Evolutionary conservation across 1,140 invertebrate genomes (phyloP), one percentile per base, ranked within the genome.

Genomic region (Listronotus bonariensis): DNA sequence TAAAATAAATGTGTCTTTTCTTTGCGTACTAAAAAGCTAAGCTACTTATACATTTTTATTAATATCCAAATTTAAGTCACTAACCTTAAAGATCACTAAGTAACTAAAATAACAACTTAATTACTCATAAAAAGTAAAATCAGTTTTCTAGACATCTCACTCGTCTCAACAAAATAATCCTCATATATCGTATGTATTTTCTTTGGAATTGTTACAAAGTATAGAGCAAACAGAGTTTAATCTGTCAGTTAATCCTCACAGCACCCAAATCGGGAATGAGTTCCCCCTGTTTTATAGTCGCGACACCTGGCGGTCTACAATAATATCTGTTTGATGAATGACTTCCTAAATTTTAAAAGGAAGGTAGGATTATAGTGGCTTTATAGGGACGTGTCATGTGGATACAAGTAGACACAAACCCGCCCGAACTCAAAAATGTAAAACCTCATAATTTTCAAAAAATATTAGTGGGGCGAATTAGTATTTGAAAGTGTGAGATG

Each of bases 311-410:
- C 63, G 54, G 32, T 52, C 34, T 20, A 42, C 9, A 62, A 54
- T 56, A 58, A 56, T 57, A 57, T 41, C 46, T 42, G 32, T 10
- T 41, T 69, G 67, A 69, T 58, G 40, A 58, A 69, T 49, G 57
- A 69, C 67, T 69, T 69, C 67, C 67, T 55, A 69, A 69, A 69
- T 46, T 69, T 65, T 58, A 53, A 62, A 65, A 69, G 67, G 67
- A 69, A 69, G 56, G 57, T 43, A 56, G 62, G 67, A 65, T 65
- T 69, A 65, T 41, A 18, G n/a, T 32, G 20, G 67, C 55, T 58
- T 68, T 68, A 68, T 52, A 36, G 59, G 54, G 53, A 65, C 62
- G 62, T 65, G 62, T 65, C 54, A 26, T 57, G 54, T 51, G 34
- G 54, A 32, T 17, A 38, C 10, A 12, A 20, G 17, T 34, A 14